Base-by-base conservation (phyloP, 2,797 vertebrate species). In the Salmo trutta region DNA sequence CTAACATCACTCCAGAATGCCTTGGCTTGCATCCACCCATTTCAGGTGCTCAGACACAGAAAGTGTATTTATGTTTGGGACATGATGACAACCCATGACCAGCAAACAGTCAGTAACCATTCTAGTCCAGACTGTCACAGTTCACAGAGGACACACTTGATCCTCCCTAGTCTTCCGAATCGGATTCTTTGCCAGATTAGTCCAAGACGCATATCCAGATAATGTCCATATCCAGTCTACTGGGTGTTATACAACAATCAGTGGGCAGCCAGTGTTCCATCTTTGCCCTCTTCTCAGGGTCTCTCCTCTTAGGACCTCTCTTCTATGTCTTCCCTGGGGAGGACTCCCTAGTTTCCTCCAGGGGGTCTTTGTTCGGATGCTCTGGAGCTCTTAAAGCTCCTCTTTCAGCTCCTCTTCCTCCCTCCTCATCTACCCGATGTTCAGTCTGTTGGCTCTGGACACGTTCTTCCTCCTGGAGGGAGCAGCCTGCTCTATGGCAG, bases 381-480 rank as follows among this genome's bases (percentile, higher is more conserved):
- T 82, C 71, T 72, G 71, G 68, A 72, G 71, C 71, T 72, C 51
- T 51, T 41, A 2, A 17, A 62, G 14, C 17, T 75, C 59, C 7
- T 67, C 54, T 56, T 73, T 0, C 24, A n/a, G 33, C 47, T 79
- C 0, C 54, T 84, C 77, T 83, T 78, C 0, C 53, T 84, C 77
- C 84, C 85, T 14, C 24, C 69, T 82, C 41, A 80, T 81, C 0
- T 81, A 87, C 74, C 76, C 75, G 27, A 19, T 80, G 66, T 52
- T 79, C 3, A 75, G 77, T 19, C 72, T 75, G 24, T 68, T 81
- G 76, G 66, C 51, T 41, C 41, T 71, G 51, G 73, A 65, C 0
- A 33, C 64, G 67, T 76, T 90, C 53, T 83, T 90, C 51, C 82
- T 77, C 15, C 78, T 83, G 7, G 78, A 67, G 10, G 84, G 72